These are phyloP conservation scores for Zaprionus ornatus DNA, from an alignment of 1,140 invertebrate species.

Conservation along the genomic window DNA sequence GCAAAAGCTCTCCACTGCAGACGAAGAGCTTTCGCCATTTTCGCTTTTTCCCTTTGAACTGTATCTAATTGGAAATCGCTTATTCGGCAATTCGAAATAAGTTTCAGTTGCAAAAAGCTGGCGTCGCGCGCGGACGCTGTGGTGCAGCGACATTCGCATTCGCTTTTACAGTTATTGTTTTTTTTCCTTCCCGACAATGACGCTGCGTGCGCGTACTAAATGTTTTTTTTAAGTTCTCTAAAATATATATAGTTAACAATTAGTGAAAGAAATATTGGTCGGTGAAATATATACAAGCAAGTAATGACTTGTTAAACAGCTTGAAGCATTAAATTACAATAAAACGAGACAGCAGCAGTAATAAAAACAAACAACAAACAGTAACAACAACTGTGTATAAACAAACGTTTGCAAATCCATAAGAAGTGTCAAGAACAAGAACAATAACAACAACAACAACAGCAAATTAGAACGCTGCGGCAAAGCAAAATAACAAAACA, in stretches of 20 bases:
- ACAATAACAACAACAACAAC: slow-evolving; percentile 35
- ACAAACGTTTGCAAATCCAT: slow-evolving; percentile 48
- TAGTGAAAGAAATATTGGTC: background rate
- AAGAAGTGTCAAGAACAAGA: slow-evolving; percentile 32
- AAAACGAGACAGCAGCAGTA: background rate
- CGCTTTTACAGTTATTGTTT: background rate
- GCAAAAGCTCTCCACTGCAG: slow-evolving; percentile 20
- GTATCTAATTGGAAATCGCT: slow-evolving; percentile 40
- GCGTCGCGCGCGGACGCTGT: slow-evolving; percentile 38
- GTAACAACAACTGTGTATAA: slow-evolving; percentile 31
- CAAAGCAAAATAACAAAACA: slow-evolving; percentile 24
- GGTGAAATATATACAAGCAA: background rate
- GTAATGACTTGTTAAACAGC: background rate
- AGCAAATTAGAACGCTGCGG: slow-evolving; percentile 19
- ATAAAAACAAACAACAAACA: slow-evolving; percentile 3
- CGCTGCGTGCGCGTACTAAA: slow-evolving; percentile 25
- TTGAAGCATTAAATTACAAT: background rate
- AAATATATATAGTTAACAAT: slow-evolving; percentile 12
- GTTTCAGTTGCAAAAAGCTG: slow-evolving; percentile 54
- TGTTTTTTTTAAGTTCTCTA: slow-evolving; percentile 19
- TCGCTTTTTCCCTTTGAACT: slow-evolving; percentile 25
- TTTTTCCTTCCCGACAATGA: slow-evolving; percentile 2
- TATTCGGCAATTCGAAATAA: slow-evolving; percentile 41
- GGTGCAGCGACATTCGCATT: slow-evolving; percentile 20
- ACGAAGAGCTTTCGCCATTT: slow-evolving; percentile 14